Evolutionary conservation across 2,888 invertebrate genomes (phyloP).

Genomic region (Theodoxus fluviatilis): DNA sequence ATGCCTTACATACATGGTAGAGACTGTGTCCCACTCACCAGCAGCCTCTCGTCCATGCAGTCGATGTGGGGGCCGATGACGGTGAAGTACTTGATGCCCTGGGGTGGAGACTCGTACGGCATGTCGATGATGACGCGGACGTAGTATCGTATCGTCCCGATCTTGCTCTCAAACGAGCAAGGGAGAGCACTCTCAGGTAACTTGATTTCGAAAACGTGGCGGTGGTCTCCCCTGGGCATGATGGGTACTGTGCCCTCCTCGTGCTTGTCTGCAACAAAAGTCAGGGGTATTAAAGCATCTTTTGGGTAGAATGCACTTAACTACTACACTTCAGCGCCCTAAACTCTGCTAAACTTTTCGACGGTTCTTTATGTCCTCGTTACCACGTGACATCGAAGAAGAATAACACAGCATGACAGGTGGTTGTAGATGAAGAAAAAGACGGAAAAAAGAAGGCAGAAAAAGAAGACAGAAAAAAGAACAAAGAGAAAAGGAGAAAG

Average conservation of each 20-base stretch:
- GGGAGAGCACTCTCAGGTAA: conserved; percentile 78
- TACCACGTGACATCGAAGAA: too few species aligned
- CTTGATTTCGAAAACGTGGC: conserved; percentile 76
- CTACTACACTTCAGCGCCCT: too few species aligned
- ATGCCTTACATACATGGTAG: background rate
- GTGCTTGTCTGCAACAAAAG: conserved; percentile 50
- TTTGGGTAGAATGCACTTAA: background rate
- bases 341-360: too few species aligned
- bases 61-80: conserved; percentile 81
- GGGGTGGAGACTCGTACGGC: conserved; percentile 80
- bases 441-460: too few species aligned
- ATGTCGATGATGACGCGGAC: conserved; percentile 73
- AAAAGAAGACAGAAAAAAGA: too few species aligned
- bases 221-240: conserved; percentile 76
- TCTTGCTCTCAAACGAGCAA: conserved; percentile 79
- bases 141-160: conserved; percentile 78
- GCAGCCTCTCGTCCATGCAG: conserved; percentile 81
- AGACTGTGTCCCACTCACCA: conserved; percentile 70
- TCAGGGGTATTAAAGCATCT: background rate
- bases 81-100: conserved; percentile 82
- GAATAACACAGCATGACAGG: too few species aligned
- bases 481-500: too few species aligned
- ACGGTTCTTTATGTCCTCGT: too few species aligned
- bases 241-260: conserved; percentile 68
- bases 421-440: too few species aligned